Evolutionary conservation across 2,797 vertebrate species (phyloP), one percentile per base, ranked within the genome.

Genomic region (Rhinogobio ventralis): DNA sequence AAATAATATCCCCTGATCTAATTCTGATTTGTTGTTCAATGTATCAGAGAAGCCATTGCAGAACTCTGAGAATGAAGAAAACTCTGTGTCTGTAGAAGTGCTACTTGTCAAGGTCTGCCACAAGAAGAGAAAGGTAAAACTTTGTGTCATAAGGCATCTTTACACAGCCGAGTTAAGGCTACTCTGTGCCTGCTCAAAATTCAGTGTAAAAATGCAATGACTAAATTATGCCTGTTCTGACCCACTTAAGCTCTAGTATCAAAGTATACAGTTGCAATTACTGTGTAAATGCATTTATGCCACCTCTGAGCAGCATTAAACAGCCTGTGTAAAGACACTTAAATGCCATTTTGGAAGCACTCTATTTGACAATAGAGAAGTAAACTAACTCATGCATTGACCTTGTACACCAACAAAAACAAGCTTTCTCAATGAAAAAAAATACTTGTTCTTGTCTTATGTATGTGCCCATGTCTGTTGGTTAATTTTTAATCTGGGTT

Each of bases 61-160:
- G 93, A 97, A 96, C 91, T 96, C 96, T 79, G 96, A 97, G 93
- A 97, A 97, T 90, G 96, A 97, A 94, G 96, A 97, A 93, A 96
- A 95, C 90, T 96, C 96, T 45, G 96, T 97, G 90, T 96, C 95
- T 67, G 88, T 97, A 90, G 96, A 97, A 93, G 96, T 97, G 89
- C 93, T 97, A 84, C 96, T 97, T 82, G 95, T 97, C 89, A 97
- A 97, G 94, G 96, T 97, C 91, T 97, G 96, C 92, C 96, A 97
- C 92, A 97, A 97, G 93, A 97, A 97, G 89, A 93, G 96, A 91
- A 97, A 97, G 96, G 96, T 97, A 95, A 94, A 88, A 53, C 25
- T 23, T 46, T 77, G 36, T 36, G 33, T 30, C 1, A 17, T 4
- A 42, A 42, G 9, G 39, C 39, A 42, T 42, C 9, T 42, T 42